Percentiles rank a stretch among this genome's conserved stretches.
Evolutionary conservation across 2,797 vertebrate species (phyloP).

Genomic region (Neosilurus hyrtlii): DNA sequence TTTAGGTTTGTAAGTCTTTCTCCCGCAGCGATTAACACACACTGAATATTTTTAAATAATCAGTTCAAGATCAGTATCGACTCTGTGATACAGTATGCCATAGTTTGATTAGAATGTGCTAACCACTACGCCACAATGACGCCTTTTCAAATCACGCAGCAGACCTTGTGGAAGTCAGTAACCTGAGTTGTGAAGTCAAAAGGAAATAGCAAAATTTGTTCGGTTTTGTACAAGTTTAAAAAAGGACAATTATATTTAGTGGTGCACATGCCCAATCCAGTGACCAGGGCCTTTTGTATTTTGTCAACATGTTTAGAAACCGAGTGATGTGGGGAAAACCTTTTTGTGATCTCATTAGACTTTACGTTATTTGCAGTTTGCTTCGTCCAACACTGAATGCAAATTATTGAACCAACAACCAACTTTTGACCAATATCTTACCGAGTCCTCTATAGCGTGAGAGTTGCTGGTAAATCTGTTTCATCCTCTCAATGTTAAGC

Average conservation of each 20-base stretch:
- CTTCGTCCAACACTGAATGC: neutral
- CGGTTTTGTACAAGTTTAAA: neutral
- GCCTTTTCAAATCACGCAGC: neutral
- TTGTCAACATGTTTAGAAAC: neutral
- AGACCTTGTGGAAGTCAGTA: neutral
- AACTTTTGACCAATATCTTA: slow-evolving; percentile 26
- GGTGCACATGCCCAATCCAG: neutral
- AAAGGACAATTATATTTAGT: neutral
- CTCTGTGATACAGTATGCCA: neutral
- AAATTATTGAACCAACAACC: neutral
- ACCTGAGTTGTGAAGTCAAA: neutral
- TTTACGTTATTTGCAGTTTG: neutral
- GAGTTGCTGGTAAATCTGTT: slow-evolving; percentile 64
- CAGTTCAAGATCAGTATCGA: neutral
- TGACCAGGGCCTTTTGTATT: neutral
- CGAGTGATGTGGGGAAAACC: neutral
- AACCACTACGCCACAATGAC: too few species aligned
- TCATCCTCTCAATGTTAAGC: slow-evolving; percentile 64
- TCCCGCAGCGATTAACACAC: too few species aligned
- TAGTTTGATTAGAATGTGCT: neutral
- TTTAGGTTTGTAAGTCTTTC: neutral
- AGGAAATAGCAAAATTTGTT: neutral
- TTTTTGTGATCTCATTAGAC: neutral
- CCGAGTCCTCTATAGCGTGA: slow-evolving; percentile 62
- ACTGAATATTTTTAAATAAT: neutral